phyloP scores from a whole-genome alignment of 2,797 vertebrate genomes.

The Propithecus perrieri region DNA sequence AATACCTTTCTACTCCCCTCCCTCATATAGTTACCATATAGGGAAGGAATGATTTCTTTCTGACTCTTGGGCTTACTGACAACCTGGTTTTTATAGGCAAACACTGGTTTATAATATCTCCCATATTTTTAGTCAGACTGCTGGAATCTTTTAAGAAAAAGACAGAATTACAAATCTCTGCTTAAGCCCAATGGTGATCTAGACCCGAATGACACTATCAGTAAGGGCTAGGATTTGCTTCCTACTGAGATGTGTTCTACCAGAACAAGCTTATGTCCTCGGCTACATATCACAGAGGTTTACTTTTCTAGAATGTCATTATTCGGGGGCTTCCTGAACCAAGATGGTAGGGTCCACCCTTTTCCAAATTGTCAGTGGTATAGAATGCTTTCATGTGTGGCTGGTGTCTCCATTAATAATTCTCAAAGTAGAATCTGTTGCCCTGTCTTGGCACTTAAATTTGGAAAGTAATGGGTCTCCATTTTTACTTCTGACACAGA shows the following conservation, averaged over 20 bases:
- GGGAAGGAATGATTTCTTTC: background rate
- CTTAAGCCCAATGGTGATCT: background rate
- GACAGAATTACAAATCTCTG: background rate
- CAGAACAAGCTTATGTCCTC: background rate
- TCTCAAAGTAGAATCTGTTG: background rate
- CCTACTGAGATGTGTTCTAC: background rate
- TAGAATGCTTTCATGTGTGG: background rate
- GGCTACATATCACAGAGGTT: background rate
- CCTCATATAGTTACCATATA: background rate
- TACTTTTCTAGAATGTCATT: background rate
- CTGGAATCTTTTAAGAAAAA: background rate
- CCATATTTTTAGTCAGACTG: background rate
- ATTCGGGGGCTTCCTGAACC: background rate
- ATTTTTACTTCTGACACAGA: background rate
- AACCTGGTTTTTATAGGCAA: background rate
- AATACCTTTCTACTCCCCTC: background rate
- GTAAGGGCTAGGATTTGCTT: background rate
- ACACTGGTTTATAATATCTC: background rate
- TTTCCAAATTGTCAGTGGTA: background rate
- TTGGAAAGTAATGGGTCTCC: background rate
- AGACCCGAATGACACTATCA: background rate
- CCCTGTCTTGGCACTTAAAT: background rate
- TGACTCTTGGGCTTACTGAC: background rate
- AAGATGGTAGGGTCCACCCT: background rate
- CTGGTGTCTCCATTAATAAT: background rate